Evolutionary conservation across 2,797 vertebrate species (phyloP).

Genomic region (Mionectes olivaceus): DNA sequence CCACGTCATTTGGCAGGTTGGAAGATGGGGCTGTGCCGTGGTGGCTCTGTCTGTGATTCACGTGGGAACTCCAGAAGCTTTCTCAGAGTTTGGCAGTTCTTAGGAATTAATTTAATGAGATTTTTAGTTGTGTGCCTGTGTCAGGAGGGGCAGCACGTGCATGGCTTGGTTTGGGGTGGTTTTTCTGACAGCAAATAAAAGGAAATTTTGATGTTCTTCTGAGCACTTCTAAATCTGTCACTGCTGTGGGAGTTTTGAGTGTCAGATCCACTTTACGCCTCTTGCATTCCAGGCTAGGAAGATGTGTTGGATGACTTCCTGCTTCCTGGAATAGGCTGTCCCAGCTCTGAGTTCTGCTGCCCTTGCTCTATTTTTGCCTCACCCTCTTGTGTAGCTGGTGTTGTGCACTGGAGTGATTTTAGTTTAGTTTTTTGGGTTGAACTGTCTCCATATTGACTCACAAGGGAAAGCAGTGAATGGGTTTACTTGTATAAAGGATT

Average conservation of each 20-base stretch:
- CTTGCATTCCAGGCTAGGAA: conserved; percentile 16
- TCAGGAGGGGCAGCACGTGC: background rate
- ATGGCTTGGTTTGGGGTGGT: background rate
- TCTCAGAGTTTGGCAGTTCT: background rate
- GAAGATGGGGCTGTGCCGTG: background rate
- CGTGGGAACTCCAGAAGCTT: background rate
- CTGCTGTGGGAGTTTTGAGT: background rate
- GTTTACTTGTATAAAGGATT: background rate
- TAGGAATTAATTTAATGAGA: background rate
- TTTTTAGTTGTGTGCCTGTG: background rate
- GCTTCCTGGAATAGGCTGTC: background rate
- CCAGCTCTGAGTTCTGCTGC: background rate
- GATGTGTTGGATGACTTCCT: conserved; percentile 41
- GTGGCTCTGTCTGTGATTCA: background rate
- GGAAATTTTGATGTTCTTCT: background rate
- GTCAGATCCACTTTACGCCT: background rate
- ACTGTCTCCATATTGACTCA: background rate
- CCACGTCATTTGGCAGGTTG: rapidly evolving
- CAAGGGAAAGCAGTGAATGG: background rate
- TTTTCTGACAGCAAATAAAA: background rate
- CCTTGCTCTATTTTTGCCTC: conserved; percentile 19
- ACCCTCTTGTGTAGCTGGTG: background rate
- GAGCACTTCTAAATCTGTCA: background rate
- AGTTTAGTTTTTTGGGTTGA: background rate
- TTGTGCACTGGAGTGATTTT: background rate